phyloP scores from a whole-genome alignment of 2,888 invertebrate species.

The Cepaea hortensis region DNA sequence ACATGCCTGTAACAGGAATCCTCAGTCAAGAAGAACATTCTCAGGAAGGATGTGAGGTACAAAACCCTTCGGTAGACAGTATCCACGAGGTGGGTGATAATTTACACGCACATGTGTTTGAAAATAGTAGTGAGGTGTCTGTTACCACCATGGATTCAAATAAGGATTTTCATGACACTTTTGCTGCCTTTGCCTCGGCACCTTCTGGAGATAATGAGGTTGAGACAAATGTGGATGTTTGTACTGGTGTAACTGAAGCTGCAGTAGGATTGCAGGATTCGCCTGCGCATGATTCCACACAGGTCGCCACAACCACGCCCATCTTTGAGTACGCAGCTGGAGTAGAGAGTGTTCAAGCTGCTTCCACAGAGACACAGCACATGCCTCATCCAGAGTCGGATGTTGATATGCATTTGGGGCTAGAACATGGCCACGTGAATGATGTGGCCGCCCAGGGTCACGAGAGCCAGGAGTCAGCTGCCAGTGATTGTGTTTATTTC shows the following conservation, averaged over 20 bases:
- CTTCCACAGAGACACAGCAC: neutral
- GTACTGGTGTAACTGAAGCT: neutral
- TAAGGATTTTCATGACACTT: conserved; percentile 35
- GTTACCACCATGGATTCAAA: conserved; percentile 34
- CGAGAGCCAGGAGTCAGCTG: neutral
- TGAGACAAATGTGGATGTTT: neutral
- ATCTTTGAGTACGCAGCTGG: neutral
- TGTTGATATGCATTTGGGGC: neutral
- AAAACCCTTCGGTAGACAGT: neutral
- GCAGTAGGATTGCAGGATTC: conserved; percentile 11
- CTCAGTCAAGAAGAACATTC: conserved; percentile 4
- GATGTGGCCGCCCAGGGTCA: neutral
- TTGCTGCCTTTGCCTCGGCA: conserved; percentile 37
- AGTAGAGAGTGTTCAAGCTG: neutral
- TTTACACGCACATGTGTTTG: neutral
- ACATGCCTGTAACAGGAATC: conserved; percentile 39
- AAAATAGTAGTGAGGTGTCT: conserved; percentile 21
- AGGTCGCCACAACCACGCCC: conserved; percentile 24
- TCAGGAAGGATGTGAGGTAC: neutral
- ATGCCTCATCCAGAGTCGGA: neutral
- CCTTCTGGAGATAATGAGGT: conserved; percentile 5
- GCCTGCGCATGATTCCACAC: conserved; percentile 36
- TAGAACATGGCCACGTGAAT: neutral
- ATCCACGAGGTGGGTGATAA: neutral
- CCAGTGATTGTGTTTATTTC: conserved; percentile 42